Evolutionary conservation across 2,113 vertebrate genomes (phyloP).

Genomic region (Platichthys stellatus): DNA sequence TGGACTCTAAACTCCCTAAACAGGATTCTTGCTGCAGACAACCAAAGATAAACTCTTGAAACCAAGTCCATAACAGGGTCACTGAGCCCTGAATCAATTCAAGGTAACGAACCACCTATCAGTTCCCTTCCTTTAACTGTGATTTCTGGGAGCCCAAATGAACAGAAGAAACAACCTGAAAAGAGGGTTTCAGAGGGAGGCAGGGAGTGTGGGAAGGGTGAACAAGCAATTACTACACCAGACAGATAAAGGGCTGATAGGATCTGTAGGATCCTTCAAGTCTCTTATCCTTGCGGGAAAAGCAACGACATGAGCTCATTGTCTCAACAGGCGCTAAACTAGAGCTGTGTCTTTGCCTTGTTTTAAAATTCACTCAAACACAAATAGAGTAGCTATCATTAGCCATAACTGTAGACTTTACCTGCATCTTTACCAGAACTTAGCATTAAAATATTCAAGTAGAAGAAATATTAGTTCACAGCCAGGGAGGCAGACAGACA

Average conservation of each 20-base stretch:
- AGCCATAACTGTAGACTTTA: neutral
- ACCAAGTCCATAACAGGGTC: neutral
- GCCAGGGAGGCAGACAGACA: slow-evolving; percentile 46
- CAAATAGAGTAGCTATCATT: neutral
- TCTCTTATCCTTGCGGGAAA: slow-evolving; percentile 19
- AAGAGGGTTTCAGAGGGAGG: slow-evolving; percentile 4
- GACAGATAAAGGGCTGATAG: slow-evolving; percentile 18
- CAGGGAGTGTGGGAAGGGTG: slow-evolving; percentile 9
- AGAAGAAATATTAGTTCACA: slow-evolving; percentile 66
- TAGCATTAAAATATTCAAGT: slow-evolving; percentile 17
- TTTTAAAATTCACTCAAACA: neutral
- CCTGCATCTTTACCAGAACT: neutral
- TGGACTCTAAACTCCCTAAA: slow-evolving; percentile 4
- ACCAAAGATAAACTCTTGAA: neutral
- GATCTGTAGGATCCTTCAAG: neutral
- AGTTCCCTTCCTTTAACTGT: slow-evolving; percentile 8
- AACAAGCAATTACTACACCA: slow-evolving; percentile 4
- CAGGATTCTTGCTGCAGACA: neutral
- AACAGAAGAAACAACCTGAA: slow-evolving; percentile 12
- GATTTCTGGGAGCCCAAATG: neutral
- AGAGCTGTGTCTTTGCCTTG: slow-evolving; percentile 15
- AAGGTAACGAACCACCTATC: neutral
- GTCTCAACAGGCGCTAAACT: slow-evolving; percentile 13
- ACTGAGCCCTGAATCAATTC: slow-evolving; percentile 9
- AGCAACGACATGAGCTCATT: slow-evolving; percentile 28